These are phyloP conservation scores for Synanthedon tipuliformis DNA, from an alignment of 2,888 invertebrate genomes.

Conservation along the genomic window DNA sequence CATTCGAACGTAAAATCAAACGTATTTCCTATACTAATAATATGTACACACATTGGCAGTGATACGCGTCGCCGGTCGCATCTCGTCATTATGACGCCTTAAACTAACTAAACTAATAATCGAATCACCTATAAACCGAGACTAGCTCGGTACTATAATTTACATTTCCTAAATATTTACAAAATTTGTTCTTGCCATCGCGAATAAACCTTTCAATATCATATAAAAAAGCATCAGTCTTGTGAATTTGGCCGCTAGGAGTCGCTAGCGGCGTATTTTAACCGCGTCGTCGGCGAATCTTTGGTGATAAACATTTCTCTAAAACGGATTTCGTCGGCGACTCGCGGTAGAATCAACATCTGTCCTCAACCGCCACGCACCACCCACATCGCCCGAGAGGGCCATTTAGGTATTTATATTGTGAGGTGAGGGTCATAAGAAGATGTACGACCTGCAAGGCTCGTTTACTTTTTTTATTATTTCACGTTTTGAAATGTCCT, in stretches of 20 bases:
- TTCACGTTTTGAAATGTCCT: neutral
- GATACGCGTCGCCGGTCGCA: slow-evolving; percentile 59
- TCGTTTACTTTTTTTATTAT: no score
- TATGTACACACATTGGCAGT: slow-evolving; percentile 64
- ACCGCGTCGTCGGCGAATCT: slow-evolving; percentile 38
- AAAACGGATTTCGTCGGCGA: slow-evolving; percentile 12
- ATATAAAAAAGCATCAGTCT: slow-evolving; percentile 66
- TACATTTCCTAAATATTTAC: slow-evolving; percentile 54
- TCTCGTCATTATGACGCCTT: slow-evolving; percentile 14
- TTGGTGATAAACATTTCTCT: slow-evolving; percentile 43
- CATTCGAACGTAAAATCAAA: neutral
- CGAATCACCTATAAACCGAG: slow-evolving; percentile 12
- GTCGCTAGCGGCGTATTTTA: slow-evolving; percentile 9
- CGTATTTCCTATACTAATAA: slow-evolving; percentile 15
- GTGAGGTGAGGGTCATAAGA: no score
- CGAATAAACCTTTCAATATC: slow-evolving; percentile 28
- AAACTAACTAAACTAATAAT: slow-evolving; percentile 23
- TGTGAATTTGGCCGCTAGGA: slow-evolving; percentile 41
- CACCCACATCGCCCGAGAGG: neutral
- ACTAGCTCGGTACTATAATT: slow-evolving; percentile 8
- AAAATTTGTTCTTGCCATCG: slow-evolving; percentile 29
- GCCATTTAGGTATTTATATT: no score
- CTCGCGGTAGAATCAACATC: slow-evolving; percentile 39
- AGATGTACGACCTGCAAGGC: no score
- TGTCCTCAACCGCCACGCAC: slow-evolving; percentile 16